Base-by-base conservation (phyloP, 2,888 invertebrate species). In the Scaptomyza tumidula region DNA sequence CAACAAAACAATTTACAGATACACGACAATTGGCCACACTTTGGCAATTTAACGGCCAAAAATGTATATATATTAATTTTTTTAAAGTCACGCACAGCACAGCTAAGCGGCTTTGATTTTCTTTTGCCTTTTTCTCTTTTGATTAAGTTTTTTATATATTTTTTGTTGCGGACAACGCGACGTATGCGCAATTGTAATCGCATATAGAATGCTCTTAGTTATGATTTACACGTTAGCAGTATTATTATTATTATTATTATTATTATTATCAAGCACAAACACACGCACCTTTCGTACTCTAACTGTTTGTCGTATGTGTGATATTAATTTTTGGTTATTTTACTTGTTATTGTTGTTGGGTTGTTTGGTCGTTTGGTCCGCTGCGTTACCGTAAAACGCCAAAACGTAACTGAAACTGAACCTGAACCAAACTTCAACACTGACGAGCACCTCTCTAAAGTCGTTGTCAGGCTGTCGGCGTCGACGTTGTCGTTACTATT, bases 341-440 rank as follows among this genome's bases (percentile, higher is more conserved):
- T 13, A 55, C 56, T 53, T 41, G 10, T 68, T 55, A 6, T 45
- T 16, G 64, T 61, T 54, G 45, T 59, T 33, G 9, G 5, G 27
- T 29, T 29, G 50, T n/a, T 56, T 62, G 55, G 54, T 57, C 56
- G 69, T 61, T 57, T 57, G 73, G 73, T 80, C 64, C 81, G 85
- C 80, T 76, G 85, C 86, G 88, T 87, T 87, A 85, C 85, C 88
- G 85, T 85, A 85, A 85, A 85, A 79, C 88, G 85, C 83, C 81
- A 80, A 85, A 85, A 87, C 88, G 85, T 85, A 87, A 87, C 86
- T 85, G 72, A 86, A 80, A 87, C 80, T 81, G 79, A 86, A 84
- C 84, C 86, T 81, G 74, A 82, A 78, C 69, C 67, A 86, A 84
- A 86, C 81, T 79, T 71, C 74, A 74, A 49, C 71, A 65, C 66